Conservation (phyloP, 2,888 invertebrate species). For the Callyntrura guangdongensis region DNA sequence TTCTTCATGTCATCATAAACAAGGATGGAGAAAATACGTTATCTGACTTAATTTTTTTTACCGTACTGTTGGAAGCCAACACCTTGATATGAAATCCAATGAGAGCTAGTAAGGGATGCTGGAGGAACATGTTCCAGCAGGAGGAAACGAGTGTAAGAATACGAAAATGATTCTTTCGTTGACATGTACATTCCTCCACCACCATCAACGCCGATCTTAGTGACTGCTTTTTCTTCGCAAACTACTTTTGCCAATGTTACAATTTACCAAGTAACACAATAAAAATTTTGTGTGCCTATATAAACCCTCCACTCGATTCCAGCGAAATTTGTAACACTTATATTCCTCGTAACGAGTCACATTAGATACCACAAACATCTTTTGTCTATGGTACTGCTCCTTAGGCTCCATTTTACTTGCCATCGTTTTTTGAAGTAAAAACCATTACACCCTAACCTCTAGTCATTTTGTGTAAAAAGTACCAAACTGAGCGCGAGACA, state of each 20-base stretch:
- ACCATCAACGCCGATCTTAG: background rate
- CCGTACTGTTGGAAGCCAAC: background rate
- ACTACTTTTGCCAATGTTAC: slow-evolving; percentile 18
- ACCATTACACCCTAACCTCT: slow-evolving; percentile 73
- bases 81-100: slow-evolving; percentile 36
- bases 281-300: slow-evolving; percentile 11
- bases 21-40: background rate
- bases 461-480: slow-evolving; percentile 53
- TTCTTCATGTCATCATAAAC: slow-evolving; percentile 41
- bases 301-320: background rate
- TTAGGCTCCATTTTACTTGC: slow-evolving; percentile 59
- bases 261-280: slow-evolving; percentile 49
- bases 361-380: slow-evolving; percentile 29
- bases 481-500: background rate
- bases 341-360: slow-evolving; percentile 41
- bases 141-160: background rate
- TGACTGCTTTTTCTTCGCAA: background rate
- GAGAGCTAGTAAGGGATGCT: background rate
- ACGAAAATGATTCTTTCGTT: background rate
- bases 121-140: background rate
- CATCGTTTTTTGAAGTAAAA: slow-evolving; percentile 69
- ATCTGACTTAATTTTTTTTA: slow-evolving; percentile 28
- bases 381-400: slow-evolving; percentile 48
- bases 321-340: background rate
- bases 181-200: slow-evolving; percentile 10